Base-by-base conservation (phyloP, 2,888 invertebrate genomes). In the Drosophila atripex region DNA sequence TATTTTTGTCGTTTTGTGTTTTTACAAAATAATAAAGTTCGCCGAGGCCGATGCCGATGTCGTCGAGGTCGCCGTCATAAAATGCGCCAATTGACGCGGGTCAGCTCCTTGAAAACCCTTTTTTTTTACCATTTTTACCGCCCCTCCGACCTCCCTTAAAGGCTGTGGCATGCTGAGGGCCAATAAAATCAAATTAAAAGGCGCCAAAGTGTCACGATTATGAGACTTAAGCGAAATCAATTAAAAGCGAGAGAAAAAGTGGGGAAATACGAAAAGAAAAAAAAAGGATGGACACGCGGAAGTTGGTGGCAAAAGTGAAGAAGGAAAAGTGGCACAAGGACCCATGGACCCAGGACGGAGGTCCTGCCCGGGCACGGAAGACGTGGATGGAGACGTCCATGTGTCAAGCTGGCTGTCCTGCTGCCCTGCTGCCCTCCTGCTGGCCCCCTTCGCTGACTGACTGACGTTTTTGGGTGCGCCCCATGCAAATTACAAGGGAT, bases 131-230 rank as follows among this genome's bases (percentile, higher is more conserved):
- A 38, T 41, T 69, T 56, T 50, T 45, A 16, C 49, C 56, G 16
- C 43, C 43, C 3, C 2, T 14, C n/a, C 1, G 18, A 11, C 8
- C 18, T 16, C 14, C 41, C 11, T 16, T 3, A 47, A 41, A 39
- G 47, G 47, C 43, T 30, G 58, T 65, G 78, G 69, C 85, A 78
- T 78, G 78, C 71, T 69, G 73, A 77, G 71, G 77, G 73, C 86
- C 86, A 84, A 85, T 87, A 79, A 85, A 85, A 86, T 85, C 88
- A 88, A 85, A 88, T 85, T 85, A 88, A 88, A 88, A 83, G 86
- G 86, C 88, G 83, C 86, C 88, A 85, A 85, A 88, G 88, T 85
- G 84, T 86, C 86, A 79, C 83, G 84, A 85, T 85, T 86, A 85
- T 88, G 84, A 73, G 84, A 73, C 83, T 76, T 79, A 86, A 88